Base-by-base conservation (phyloP, 2,888 invertebrate genomes). In the Drosophila greeni region DNA sequence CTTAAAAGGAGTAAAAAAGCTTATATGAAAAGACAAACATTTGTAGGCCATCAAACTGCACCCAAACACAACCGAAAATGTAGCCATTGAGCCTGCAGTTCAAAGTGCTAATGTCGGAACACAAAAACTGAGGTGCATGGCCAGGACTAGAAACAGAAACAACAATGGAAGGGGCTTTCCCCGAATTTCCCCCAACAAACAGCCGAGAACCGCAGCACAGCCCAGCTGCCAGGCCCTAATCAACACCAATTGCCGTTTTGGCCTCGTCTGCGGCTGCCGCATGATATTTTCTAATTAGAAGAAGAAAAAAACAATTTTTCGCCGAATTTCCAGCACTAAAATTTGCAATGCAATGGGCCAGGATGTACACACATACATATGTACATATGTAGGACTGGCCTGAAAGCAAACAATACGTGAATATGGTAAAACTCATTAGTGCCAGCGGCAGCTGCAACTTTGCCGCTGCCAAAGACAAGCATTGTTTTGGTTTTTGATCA, bases 351-450 rank as follows among this genome's bases (percentile, higher is more conserved):
- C 62, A 61, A 48, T 68, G 68, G 54, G 14, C 16, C 33, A 14
- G 47, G 18, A 14, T 26, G 39, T 59, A 59, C 8, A 16, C 5
- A 14, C 14, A 12, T 20, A 12, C 1, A 12, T 12, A 20, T 1
- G 16, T n/a, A 20, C 20, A 3, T 16, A 1, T 11, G 37, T 37
- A 2, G 34, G 48, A 51, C 33, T 20, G 34, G 24, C 59, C 61
- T 54, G 65, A 75, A 67, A 52, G 56, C 81, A 84, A 80, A 84
- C 66, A 80, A 53, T 57, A 73, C 60, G 47, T 59, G 70, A 74
- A 81, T 81, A 78, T 84, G 80, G 83, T 84, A 72, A 83, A 81
- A 83, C 78, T 81, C 85, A 84, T 81, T 81, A 83, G 85, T 73
- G 78, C 82, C 80, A 81, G 67, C 60, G 75, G 73, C 75, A 77